Percentiles rank a stretch among this genome's conserved stretches.
Evolutionary conservation across 2,113 vertebrate genomes (phyloP).

Genomic region (Podarcis muralis): DNA sequence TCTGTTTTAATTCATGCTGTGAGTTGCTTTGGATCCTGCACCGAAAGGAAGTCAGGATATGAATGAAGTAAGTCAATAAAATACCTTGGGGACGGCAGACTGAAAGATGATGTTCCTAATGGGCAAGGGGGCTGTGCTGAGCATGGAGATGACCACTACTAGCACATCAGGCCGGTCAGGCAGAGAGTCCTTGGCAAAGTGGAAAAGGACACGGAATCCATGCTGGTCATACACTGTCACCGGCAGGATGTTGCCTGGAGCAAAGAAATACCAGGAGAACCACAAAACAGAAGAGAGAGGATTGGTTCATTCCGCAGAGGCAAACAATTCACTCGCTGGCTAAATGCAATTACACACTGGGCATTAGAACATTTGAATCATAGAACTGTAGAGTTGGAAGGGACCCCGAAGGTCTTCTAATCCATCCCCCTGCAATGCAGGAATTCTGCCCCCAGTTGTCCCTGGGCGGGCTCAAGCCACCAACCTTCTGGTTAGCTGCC

Average conservation of each 20-base stretch:
- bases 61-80: no score
- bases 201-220: slow-evolving; percentile 93
- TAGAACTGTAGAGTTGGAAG: no score
- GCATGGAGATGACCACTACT: slow-evolving; percentile 97
- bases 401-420: no score
- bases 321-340: not conserved
- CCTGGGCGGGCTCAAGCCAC: no score
- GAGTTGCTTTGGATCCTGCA: no score
- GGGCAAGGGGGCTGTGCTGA: slow-evolving; percentile 90
- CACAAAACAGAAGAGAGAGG: not conserved
- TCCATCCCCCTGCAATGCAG: no score
- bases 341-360: not conserved
- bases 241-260: slow-evolving; percentile 89
- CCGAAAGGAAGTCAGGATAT: no score
- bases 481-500: no score
- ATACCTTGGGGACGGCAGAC: slow-evolving; percentile 95
- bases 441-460: no score
- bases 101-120: slow-evolving; percentile 93
- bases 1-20: no score
- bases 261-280: not conserved
- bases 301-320: not conserved
- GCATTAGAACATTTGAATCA: not conserved
- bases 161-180: slow-evolving; percentile 87
- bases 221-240: slow-evolving; percentile 94
- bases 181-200: slow-evolving; percentile 90